These are phyloP conservation scores for Pocillopora damicornis DNA, from an alignment of 64 coral and sea anemone species.

Conservation along the genomic window DNA sequence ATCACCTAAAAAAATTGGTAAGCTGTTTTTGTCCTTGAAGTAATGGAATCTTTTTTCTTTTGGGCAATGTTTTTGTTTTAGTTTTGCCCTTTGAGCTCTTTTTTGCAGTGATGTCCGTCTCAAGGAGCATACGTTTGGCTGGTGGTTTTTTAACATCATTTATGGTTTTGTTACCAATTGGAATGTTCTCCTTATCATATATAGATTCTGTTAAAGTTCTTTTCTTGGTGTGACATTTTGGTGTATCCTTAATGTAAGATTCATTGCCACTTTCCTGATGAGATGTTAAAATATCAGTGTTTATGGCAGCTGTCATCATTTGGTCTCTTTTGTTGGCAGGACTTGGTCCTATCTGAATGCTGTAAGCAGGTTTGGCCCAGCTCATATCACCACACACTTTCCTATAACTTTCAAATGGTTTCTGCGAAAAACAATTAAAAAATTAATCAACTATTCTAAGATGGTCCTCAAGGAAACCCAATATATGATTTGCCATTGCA, in stretches of 20 bases:
- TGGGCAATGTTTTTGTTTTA: background rate
- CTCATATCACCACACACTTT: conserved; percentile 77
- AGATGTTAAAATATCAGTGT: background rate
- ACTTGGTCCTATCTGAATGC: conserved; percentile 41
- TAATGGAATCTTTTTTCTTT: conserved; percentile 24
- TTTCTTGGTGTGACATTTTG: conserved; percentile 46
- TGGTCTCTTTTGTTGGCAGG: conserved; percentile 19
- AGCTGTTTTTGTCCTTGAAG: conserved; percentile 56
- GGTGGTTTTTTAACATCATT: conserved; percentile 7
- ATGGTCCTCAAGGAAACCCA: background rate
- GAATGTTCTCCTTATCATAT: conserved; percentile 46
- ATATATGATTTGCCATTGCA: no score
- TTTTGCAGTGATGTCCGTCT: conserved; percentile 13
- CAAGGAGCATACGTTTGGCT: conserved; percentile 15
- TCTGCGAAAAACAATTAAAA: background rate
- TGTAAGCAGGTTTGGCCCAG: conserved; percentile 67
- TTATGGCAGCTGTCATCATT: background rate
- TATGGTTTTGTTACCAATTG: no score
- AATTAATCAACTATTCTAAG: background rate
- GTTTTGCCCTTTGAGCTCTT: conserved; percentile 19
- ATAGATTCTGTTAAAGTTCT: conserved; percentile 40
- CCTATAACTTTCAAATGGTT: conserved; percentile 46
- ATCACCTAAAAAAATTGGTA: conserved; percentile 56
- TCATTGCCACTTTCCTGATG: background rate
- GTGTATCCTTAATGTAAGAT: conserved; percentile 13